Conservation (phyloP, 2,888 invertebrate species). For the Hypselothyrea guttata region DNA sequence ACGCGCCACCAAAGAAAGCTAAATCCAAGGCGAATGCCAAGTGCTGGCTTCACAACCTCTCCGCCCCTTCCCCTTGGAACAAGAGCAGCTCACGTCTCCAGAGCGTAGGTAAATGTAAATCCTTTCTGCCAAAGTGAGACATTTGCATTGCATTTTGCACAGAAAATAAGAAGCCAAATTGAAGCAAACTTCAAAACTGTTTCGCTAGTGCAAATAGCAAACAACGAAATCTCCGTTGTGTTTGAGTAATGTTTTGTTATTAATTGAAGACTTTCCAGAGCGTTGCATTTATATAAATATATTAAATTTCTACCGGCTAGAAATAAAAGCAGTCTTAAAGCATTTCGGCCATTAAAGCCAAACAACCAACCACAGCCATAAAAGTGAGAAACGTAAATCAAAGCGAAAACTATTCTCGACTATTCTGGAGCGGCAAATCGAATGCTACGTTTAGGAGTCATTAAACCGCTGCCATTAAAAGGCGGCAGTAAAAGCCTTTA, state of each 20-base stretch:
- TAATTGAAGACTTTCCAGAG: neutral
- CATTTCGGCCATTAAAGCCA: conserved; percentile 7
- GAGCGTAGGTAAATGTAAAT: conserved; percentile 61
- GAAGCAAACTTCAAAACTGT: conserved; percentile 5
- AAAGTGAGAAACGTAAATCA: conserved; percentile 51
- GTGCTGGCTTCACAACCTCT: conserved; percentile 5
- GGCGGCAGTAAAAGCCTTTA: conserved; percentile 49
- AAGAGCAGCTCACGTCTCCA: conserved; percentile 31
- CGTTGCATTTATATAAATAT: too few relatives aligned
- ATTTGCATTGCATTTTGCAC: conserved; percentile 49
- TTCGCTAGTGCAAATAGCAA: too few relatives aligned
- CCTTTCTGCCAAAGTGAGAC: conserved; percentile 54
- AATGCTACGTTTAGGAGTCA: conserved; percentile 34
- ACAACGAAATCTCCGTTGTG: too few relatives aligned
- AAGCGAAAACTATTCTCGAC: conserved; percentile 54
- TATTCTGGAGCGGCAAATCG: conserved; percentile 41
- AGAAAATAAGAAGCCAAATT: conserved; percentile 14
- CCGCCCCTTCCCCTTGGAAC: neutral
- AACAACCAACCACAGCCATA: conserved; percentile 27
- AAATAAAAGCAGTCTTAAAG: conserved; percentile 9
- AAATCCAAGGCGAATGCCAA: conserved; percentile 18
- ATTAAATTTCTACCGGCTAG: too few relatives aligned
- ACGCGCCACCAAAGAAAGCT: conserved; percentile 40
- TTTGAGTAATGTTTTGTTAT: neutral
- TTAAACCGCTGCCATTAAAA: conserved; percentile 59